Evolutionary conservation across 2,888 invertebrate genomes (phyloP).

Genomic region (Cryptocephalus primarius): DNA sequence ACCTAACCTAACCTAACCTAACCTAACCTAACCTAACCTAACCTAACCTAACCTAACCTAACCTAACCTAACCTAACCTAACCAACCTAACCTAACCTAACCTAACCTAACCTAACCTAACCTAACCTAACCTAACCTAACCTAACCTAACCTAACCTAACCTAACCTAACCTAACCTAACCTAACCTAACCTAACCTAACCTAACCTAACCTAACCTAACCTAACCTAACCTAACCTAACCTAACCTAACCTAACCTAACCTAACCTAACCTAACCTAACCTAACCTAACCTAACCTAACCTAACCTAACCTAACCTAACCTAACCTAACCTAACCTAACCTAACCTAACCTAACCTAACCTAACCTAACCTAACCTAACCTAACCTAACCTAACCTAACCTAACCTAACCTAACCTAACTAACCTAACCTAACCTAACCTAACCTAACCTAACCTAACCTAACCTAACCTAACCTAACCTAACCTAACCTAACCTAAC

Average conservation of each 20-base stretch:
- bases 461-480: constrained; percentile 14
- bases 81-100: constrained; percentile 8
- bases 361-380: constrained; percentile 14
- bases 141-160: constrained; percentile 14
- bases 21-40: constrained; percentile 12
- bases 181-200: constrained; percentile 13
- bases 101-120: constrained; percentile 12
- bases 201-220: constrained; percentile 14
- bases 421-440: constrained; percentile 13
- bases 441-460: constrained; percentile 14
- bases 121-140: constrained; percentile 13
- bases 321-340: constrained; percentile 10
- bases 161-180: constrained; percentile 14
- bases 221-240: constrained; percentile 13
- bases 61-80: constrained; percentile 15
- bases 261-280: constrained; percentile 14
- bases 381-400: constrained; percentile 14
- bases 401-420: constrained; percentile 14
- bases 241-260: constrained; percentile 14
- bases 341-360: constrained; percentile 13
- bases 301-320: constrained; percentile 14
- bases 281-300: constrained; percentile 14
- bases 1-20: constrained; percentile 13
- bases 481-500: constrained; percentile 11
- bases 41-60: constrained; percentile 14